Evolutionary conservation across 2,888 invertebrate genomes (phyloP).

Genomic region (Sarcophaga carnaria): DNA sequence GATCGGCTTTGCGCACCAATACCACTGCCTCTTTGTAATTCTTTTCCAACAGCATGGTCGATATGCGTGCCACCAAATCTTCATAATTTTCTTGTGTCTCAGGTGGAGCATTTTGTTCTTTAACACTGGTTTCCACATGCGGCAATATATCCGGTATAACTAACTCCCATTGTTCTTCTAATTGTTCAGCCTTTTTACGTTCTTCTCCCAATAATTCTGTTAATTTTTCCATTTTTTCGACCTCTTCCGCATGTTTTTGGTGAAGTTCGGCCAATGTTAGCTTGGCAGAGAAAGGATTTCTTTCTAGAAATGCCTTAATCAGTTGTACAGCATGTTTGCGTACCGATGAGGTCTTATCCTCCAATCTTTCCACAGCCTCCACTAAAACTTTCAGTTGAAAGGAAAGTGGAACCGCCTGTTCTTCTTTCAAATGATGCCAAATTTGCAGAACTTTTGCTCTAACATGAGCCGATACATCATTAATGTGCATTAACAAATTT

Average conservation of each 20-base stretch:
- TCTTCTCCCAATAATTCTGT: slow-evolving; percentile 83
- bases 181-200: slow-evolving; percentile 83
- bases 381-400: slow-evolving; percentile 87
- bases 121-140: slow-evolving; percentile 76
- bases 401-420: slow-evolving; percentile 89
- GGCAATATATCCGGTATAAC: slow-evolving; percentile 76
- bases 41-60: slow-evolving; percentile 76
- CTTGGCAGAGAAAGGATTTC: slow-evolving; percentile 93
- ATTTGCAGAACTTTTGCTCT: slow-evolving; percentile 92
- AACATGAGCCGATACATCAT: slow-evolving; percentile 92
- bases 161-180: slow-evolving; percentile 82
- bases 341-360: slow-evolving; percentile 92
- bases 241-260: slow-evolving; percentile 83
- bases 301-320: slow-evolving; percentile 87
- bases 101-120: slow-evolving; percentile 72
- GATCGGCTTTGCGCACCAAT: slow-evolving; percentile 79
- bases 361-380: slow-evolving; percentile 87
- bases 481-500: slow-evolving; percentile 90
- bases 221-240: slow-evolving; percentile 80
- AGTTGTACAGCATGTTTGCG: slow-evolving; percentile 88
- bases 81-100: slow-evolving; percentile 78
- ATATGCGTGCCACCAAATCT: slow-evolving; percentile 76
- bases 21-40: slow-evolving; percentile 78
- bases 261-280: slow-evolving; percentile 84
- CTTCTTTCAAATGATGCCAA: slow-evolving; percentile 90